phyloP scores from a whole-genome alignment of 2,888 invertebrate genomes.

The Mythimna impura region DNA sequence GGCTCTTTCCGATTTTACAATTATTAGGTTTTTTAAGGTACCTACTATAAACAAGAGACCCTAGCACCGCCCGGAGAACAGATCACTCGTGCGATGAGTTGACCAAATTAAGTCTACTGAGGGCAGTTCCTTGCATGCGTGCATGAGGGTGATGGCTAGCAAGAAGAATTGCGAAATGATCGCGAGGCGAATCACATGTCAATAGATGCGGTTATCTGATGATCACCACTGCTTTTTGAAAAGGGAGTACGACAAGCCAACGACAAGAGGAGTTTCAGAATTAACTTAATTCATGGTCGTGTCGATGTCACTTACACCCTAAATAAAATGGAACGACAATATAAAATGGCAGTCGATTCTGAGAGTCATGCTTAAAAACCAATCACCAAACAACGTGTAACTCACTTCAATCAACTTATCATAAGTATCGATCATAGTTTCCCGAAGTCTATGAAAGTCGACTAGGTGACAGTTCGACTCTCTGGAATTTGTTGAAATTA shows the following conservation, averaged over 20 bases:
- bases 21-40: no score
- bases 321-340: neutral
- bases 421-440: slow-evolving; percentile 73
- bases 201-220: no score
- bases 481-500: slow-evolving; percentile 77
- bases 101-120: no score
- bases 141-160: no score
- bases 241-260: neutral
- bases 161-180: no score
- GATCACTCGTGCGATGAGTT: no score
- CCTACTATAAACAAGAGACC: no score
- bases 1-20: no score
- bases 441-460: slow-evolving; percentile 76
- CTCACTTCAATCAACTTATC: slow-evolving; percentile 78
- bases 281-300: neutral
- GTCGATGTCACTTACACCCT: neutral
- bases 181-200: no score
- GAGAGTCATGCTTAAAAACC: slow-evolving; percentile 22
- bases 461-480: slow-evolving; percentile 90
- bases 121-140: no score
- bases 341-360: slow-evolving; percentile 5
- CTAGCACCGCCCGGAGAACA: no score
- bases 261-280: neutral
- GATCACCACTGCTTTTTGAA: no score
- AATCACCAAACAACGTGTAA: slow-evolving; percentile 44